Base-by-base conservation (phyloP, 2,113 vertebrate species). In the Mohoua ochrocephala region DNA sequence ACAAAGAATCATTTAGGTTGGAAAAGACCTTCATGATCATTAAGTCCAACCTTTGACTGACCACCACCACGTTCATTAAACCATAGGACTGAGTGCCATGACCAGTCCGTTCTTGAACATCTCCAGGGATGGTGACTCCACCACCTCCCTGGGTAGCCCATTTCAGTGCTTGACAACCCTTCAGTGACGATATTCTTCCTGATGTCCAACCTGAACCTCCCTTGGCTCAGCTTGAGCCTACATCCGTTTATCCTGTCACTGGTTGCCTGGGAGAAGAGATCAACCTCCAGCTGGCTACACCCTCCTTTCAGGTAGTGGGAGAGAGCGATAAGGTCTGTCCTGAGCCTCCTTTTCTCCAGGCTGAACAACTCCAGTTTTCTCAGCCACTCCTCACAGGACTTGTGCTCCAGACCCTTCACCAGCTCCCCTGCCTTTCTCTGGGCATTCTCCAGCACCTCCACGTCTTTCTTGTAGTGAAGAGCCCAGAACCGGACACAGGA, bases 351-450 rank as follows among this genome's bases (percentile, higher is more conserved):
- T 35, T 68, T 14, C 61, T 59, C 31, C 37, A 86, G 45, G 11
- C 35, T 67, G 1, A 75, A 67, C 28, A 65, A 15, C 0, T 14
- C 6, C 10, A n/a, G 13, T 0, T 41, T 1, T 0, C 20, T 41
- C 30, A 71, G 54, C 33, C 5, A 1, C 10, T 60, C 14, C 45
- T 60, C 6, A 3, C 1, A 53, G 13, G 18, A 45, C 18, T 12
- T 19, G 22, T 41, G 7, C 1, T 42, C 41, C 35, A 87, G 2
- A 64, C 14, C 11, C 14, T 49, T 56, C 15, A 9, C 1, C 49
- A 71, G 75, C 49, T 45, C 44, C 44, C 7, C 9, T 45, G 42
- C 12, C 35, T 11, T 80, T 65, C 42, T 65, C 59, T 44, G 50
- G 31, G 2, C 50, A 64, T 5, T 1, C 6, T 73, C 18, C 42